These are phyloP conservation scores for Panurus biarmicus DNA, from an alignment of 2,113 vertebrate genomes.

Conservation along the genomic window DNA sequence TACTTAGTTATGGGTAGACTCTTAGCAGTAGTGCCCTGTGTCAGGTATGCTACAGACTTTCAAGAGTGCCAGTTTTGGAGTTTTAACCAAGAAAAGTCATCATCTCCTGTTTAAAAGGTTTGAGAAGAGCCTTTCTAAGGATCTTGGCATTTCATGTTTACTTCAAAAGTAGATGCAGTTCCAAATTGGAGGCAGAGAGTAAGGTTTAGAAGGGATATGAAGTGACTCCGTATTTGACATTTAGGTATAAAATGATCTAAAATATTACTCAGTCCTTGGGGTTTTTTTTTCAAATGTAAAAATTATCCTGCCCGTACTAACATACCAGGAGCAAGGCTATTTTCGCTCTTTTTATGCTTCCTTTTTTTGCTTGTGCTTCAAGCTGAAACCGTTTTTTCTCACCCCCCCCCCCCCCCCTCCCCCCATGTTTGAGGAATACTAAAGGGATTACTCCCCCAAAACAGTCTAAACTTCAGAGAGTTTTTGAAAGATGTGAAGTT, in stretches of 20 bases:
- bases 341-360: background rate
- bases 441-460: background rate
- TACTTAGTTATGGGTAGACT: background rate
- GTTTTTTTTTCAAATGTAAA: background rate
- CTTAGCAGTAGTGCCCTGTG: background rate
- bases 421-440: background rate
- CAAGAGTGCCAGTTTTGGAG: background rate
- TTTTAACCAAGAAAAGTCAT: background rate
- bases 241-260: background rate
- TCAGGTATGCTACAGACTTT: background rate
- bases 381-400: background rate
- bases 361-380: background rate
- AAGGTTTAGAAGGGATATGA: background rate
- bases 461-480: background rate
- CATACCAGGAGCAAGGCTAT: background rate
- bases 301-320: background rate
- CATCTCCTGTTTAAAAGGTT: background rate
- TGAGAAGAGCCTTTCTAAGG: background rate
- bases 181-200: background rate
- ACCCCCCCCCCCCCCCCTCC: accelerated
- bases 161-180: background rate
- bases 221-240: background rate
- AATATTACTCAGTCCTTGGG: background rate
- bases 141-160: background rate
- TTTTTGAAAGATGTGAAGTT: background rate